A percentile compares a stretch with the other conserved stretches of the same genome.
phyloP scores from a whole-genome alignment of 2,797 vertebrate genomes.

The Synanceia verrucosa region DNA sequence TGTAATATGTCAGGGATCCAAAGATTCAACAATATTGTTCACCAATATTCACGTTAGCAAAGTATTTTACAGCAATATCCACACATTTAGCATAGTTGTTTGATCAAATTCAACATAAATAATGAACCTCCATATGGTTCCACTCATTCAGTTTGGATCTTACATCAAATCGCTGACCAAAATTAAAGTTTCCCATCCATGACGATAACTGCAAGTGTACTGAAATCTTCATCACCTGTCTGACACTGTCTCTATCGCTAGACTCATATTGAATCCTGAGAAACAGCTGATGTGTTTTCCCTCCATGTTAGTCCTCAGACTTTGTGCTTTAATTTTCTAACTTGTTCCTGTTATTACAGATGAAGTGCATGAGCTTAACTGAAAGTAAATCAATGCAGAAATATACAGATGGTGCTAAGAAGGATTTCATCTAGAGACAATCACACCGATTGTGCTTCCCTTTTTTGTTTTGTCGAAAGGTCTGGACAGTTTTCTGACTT shows the following conservation, averaged over 20 bases:
- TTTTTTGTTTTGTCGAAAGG: constrained; percentile 53
- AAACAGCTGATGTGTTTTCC: constrained; percentile 88
- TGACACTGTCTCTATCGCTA: constrained; percentile 82
- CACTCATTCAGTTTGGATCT: constrained; percentile 69
- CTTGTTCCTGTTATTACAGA: constrained; percentile 67
- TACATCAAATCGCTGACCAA: constrained; percentile 50
- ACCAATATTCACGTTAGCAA: constrained; percentile 87
- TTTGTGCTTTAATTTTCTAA: constrained; percentile 85
- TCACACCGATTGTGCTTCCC: constrained; percentile 74
- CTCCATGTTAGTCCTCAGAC: constrained; percentile 82
- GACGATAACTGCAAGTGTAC: constrained; percentile 43
- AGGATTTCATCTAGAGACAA: constrained; percentile 57
- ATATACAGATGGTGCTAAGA: constrained; percentile 63
- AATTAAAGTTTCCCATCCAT: constrained; percentile 50
- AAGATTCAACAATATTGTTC: constrained; percentile 84
- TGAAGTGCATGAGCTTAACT: constrained; percentile 43
- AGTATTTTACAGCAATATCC: constrained; percentile 87
- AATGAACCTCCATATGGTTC: constrained; percentile 72
- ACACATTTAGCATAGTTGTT: constrained; percentile 82
- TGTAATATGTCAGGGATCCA: constrained; percentile 79
- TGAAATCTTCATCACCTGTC: constrained; percentile 44
- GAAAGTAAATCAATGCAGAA: constrained; percentile 57
- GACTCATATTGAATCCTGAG: constrained; percentile 97
- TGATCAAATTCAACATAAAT: constrained; percentile 77
- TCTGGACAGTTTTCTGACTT: constrained; percentile 30